Conservation (phyloP, 2,888 invertebrate species). For the Catocala sponsa region DNA sequence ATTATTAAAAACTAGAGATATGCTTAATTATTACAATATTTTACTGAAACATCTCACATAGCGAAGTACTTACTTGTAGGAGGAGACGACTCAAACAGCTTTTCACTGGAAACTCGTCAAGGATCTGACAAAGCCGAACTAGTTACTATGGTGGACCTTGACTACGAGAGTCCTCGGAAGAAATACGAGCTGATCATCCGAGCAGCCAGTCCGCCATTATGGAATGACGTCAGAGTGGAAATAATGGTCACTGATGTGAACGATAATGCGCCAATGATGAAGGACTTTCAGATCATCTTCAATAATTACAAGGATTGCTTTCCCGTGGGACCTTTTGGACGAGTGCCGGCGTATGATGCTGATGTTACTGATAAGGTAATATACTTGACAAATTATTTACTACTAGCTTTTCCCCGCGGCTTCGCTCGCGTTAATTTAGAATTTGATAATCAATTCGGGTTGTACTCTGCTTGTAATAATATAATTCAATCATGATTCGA, state of each 20-base stretch:
- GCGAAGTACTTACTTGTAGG: constrained; percentile 65
- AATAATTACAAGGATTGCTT: constrained; percentile 98
- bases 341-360: constrained; percentile 97
- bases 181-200: constrained; percentile 95
- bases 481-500: too few relatives aligned
- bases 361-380: constrained; percentile 95
- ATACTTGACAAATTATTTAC: neutral
- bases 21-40: too few relatives aligned
- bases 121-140: constrained; percentile 96
- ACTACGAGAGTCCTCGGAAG: constrained; percentile 98
- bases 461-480: too few relatives aligned
- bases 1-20: too few relatives aligned
- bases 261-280: constrained; percentile 97
- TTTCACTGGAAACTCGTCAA: constrained; percentile 93
- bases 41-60: too few relatives aligned
- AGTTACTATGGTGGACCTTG: constrained; percentile 96
- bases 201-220: constrained; percentile 96
- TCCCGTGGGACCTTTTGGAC: constrained; percentile 96
- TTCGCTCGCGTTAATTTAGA: too few relatives aligned
- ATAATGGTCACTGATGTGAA: constrained; percentile 97
- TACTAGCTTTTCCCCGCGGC: too few relatives aligned
- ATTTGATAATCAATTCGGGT: too few relatives aligned
- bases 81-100: constrained; percentile 96
- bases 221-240: constrained; percentile 96
- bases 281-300: constrained; percentile 97